Base-by-base conservation (phyloP, 2,113 vertebrate genomes). In the Mesocricetus auratus region DNA sequence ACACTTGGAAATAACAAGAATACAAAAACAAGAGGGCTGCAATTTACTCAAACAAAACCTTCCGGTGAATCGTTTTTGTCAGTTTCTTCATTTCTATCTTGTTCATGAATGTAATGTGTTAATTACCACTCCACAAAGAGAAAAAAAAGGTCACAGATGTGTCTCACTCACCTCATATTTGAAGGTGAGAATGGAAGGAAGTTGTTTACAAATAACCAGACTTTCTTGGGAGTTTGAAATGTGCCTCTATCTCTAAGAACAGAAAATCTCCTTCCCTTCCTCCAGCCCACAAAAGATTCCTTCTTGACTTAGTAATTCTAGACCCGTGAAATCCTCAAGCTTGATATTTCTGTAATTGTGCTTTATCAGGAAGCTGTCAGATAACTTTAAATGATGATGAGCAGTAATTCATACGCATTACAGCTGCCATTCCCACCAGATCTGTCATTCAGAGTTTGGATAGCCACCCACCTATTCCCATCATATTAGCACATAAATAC, bases 401-500 rank as follows among this genome's bases (percentile, higher is more conserved):
- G 68, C 45, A 82, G 11, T 93, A 86, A 95, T 96, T 95, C 75
- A 62, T 86, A 95, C 94, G 71, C 68, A 68, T 94, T 96, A 66
- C 29, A 69, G 31, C 86, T 94, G 82, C 92, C 66, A 77, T 93
- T 96, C 73, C 94, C 86, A 71, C 68, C 33, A 0, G 12, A 85
- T 86, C 36, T 50, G 36, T 89, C 93, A 79, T 85, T 97, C 90
- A 36, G 39, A 88, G 50, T 96, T 86, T 95, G 56, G 60, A 82
- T 93, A 94, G 89, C 90, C 85, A 96, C 93, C 81, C 66, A 95
- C 81, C 69, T 82, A 69, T 85, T 68, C 45, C 62, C 85, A 83
- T 60, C 53, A 96, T 96, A 90, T 97, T 94, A 97, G 90, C 75
- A 78, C 90, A 94, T 83, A 97, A 96, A 90, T 96, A 56, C 53